Conservation (phyloP, 2,797 vertebrate genomes). For the Rhabdomys pumilio region DNA sequence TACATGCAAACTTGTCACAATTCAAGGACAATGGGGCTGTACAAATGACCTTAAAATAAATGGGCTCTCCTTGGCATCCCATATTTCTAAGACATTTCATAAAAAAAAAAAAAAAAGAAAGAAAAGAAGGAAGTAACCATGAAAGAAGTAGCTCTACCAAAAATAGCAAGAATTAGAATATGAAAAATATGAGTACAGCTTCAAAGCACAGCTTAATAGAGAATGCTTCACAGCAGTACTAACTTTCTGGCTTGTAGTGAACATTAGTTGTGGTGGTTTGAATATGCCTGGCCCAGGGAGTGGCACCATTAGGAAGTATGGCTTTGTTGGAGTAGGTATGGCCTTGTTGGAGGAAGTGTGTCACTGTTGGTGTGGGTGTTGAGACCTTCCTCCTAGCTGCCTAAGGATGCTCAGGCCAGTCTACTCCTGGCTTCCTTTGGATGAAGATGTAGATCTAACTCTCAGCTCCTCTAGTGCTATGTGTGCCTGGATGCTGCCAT, state of each 20-base stretch:
- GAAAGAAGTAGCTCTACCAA: conserved; percentile 45
- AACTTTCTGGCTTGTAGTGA: conserved; percentile 57
- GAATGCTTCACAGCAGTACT: conserved; percentile 67
- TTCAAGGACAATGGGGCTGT: conserved; percentile 23
- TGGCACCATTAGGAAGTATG: neutral
- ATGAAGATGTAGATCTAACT: neutral
- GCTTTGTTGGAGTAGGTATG: neutral
- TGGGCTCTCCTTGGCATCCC: conserved; percentile 35
- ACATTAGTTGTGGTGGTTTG: neutral
- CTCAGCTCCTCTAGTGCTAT: neutral
- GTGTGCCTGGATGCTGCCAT: neutral
- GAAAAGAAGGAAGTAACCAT: neutral
- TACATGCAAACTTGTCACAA: conserved; percentile 1
- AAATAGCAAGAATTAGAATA: conserved; percentile 77
- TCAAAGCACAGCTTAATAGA: conserved; percentile 73
- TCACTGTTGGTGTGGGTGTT: neutral
- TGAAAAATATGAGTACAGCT: conserved; percentile 34
- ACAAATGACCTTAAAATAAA: conserved; percentile 52
- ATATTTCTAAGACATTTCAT: neutral
- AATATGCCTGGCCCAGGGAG: neutral
- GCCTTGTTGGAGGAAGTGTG: neutral
- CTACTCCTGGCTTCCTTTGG: neutral
- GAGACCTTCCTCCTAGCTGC: neutral
- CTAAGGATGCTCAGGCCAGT: neutral
- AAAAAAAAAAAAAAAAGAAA: neutral